Evolutionary conservation across 1,140 invertebrate genomes (phyloP).

Genomic region (Oreohelix idahoensis): DNA sequence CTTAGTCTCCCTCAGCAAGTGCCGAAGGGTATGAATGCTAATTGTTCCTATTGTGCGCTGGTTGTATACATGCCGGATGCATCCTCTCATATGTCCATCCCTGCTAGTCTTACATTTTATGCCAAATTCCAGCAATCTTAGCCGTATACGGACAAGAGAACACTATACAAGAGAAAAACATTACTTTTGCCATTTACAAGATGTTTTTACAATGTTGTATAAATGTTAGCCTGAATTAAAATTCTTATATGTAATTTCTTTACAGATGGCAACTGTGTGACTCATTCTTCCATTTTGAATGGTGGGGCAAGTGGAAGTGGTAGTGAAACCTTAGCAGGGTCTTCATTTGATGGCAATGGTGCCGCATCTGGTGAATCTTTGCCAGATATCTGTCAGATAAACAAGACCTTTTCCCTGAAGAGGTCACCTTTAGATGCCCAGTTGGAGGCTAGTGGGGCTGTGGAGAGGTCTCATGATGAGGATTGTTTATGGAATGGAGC

Average conservation of each 20-base stretch:
- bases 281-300: background rate
- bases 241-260: background rate
- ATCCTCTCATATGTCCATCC: too few relatives aligned
- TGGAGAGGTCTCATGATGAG: conserved; percentile 27
- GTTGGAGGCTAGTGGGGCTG: conserved; percentile 20
- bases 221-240: background rate
- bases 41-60: too few relatives aligned
- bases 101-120: too few relatives aligned
- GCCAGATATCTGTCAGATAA: background rate
- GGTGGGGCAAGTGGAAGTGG: background rate
- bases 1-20: too few relatives aligned
- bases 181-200: too few relatives aligned
- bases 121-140: too few relatives aligned
- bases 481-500: conserved; percentile 37
- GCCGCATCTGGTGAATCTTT: background rate
- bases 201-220: too few relatives aligned
- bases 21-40: too few relatives aligned
- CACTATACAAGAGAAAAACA: too few relatives aligned
- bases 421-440: conserved; percentile 17
- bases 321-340: background rate
- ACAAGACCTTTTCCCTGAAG: background rate
- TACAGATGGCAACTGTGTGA: background rate
- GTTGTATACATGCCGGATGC: too few relatives aligned
- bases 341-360: conserved; percentile 13
- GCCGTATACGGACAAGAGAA: too few relatives aligned